Percentiles rank a stretch among this genome's conserved stretches.
These are phyloP conservation scores for Drosophila willistoni DNA, from an alignment of 1,140 invertebrate species.

Conservation along the genomic window DNA sequence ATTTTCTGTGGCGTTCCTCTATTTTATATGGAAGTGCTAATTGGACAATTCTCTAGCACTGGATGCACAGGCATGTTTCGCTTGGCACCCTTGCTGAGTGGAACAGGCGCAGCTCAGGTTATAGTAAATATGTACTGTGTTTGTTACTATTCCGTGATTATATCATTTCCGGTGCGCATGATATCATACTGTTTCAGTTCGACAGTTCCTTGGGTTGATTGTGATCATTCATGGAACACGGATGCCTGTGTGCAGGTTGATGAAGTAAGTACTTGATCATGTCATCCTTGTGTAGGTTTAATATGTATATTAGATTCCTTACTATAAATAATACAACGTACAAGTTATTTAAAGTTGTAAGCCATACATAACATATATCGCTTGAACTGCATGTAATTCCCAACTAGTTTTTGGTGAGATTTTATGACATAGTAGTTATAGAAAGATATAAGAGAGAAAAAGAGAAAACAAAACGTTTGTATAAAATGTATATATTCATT, in stretches of 20 bases:
- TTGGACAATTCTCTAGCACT: conserved; percentile 93
- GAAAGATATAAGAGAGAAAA: too few species aligned
- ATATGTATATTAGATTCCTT: too few species aligned
- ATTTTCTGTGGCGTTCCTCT: conserved; percentile 93
- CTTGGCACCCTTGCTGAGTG: conserved; percentile 93
- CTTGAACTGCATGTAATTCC: too few species aligned
- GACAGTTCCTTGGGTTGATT: conserved; percentile 93
- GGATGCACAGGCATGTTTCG: conserved; percentile 92
- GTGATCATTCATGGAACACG: conserved; percentile 95
- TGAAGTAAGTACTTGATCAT: conserved; percentile 13
- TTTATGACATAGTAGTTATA: too few species aligned
- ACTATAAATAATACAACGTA: too few species aligned
- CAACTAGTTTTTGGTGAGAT: too few species aligned
- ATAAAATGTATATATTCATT: too few species aligned
- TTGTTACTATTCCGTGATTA: conserved; percentile 97
- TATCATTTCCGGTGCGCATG: conserved; percentile 95
- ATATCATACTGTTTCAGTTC: conserved; percentile 87
- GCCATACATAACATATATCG: too few species aligned
- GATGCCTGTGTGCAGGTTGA: conserved; percentile 85
- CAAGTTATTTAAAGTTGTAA: too few species aligned
- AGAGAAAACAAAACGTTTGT: too few species aligned
- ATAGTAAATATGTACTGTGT: conserved; percentile 95
- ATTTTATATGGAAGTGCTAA: conserved; percentile 94
- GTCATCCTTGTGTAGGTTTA: too few species aligned
- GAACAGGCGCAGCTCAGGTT: conserved; percentile 92